These are phyloP conservation scores for Sialia sialis DNA, from an alignment of 2,113 vertebrate species.

Conservation along the genomic window DNA sequence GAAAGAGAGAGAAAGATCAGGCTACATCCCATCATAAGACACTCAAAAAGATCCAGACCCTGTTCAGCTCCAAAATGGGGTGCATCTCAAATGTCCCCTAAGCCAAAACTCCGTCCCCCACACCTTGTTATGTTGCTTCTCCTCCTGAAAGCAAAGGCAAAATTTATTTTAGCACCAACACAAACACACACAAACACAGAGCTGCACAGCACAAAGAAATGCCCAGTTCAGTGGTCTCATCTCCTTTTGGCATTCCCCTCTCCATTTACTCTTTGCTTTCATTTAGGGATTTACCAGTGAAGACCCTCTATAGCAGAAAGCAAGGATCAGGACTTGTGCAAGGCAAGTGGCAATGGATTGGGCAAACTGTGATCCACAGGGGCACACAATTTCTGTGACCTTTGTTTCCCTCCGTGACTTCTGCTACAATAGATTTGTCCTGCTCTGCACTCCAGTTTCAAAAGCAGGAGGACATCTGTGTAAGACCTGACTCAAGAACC, in stretches of 20 bases:
- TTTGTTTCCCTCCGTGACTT: conserved; percentile 1
- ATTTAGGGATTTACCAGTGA: conserved; percentile 19
- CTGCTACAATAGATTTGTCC: neutral
- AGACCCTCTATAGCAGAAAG: neutral
- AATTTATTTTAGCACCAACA: conserved; percentile 16
- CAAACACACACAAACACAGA: neutral
- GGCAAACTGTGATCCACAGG: neutral
- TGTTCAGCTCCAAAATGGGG: conserved; percentile 36
- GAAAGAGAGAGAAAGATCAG: conserved; percentile 54
- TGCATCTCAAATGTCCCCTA: conserved; percentile 10
- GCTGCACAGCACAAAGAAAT: neutral
- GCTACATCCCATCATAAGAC: neutral
- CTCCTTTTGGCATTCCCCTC: neutral
- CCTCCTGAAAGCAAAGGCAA: conserved; percentile 53
- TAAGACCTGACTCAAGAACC: conserved; percentile 15
- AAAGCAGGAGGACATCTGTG: neutral
- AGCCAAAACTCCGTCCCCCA: conserved; percentile 2
- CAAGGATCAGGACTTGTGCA: neutral
- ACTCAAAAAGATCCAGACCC: conserved; percentile 37
- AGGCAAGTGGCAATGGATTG: neutral
- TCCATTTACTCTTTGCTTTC: conserved; percentile 13
- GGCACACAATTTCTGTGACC: neutral
- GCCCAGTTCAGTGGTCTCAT: neutral
- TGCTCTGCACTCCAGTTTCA: neutral
- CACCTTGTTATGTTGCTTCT: conserved; percentile 31